Conservation (phyloP, 2,888 invertebrate species). For the Sinhomidia bicolor region DNA sequence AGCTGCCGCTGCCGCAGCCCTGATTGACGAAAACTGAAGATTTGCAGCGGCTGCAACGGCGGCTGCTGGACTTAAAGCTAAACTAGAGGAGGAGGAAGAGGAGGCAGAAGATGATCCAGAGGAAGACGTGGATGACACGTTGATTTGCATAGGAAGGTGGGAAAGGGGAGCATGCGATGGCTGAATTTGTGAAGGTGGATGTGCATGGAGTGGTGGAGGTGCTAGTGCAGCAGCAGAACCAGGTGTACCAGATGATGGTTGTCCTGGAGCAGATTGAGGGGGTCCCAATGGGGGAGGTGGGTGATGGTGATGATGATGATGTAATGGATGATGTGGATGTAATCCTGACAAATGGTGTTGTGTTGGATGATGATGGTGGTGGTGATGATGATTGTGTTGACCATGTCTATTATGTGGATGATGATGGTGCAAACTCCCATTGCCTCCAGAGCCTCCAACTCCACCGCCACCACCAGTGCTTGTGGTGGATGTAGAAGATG, state of each 20-base stretch:
- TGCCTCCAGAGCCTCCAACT: no score
- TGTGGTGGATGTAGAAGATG: constrained; percentile 52
- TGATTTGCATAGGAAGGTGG: constrained; percentile 42
- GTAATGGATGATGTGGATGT: constrained; percentile 64
- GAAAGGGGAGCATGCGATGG: constrained; percentile 78
- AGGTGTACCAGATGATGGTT: not conserved
- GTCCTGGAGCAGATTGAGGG: constrained; percentile 40
- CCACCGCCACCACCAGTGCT: constrained; percentile 48
- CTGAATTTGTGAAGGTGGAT: constrained; percentile 81
- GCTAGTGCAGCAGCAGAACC: constrained; percentile 76
- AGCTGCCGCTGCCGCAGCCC: constrained; percentile 82
- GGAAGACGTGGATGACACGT: constrained; percentile 82
- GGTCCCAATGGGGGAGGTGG: constrained; percentile 47
- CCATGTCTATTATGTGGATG: constrained; percentile 77
- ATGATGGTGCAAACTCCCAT: constrained; percentile 80
- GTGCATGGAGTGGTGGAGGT: constrained; percentile 81
- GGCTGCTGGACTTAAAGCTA: constrained; percentile 51
- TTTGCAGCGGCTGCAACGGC: constrained; percentile 75
- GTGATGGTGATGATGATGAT: constrained; percentile 73
- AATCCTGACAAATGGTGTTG: constrained; percentile 80
- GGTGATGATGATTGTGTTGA: constrained; percentile 80
- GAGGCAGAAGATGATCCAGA: constrained; percentile 82
- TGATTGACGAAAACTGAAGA: constrained; percentile 68
- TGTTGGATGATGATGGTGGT: constrained; percentile 72
- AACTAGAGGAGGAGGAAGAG: constrained; percentile 60